Evolutionary conservation across 2,113 vertebrate species (phyloP), one percentile per base, ranked within the genome.

Genomic region (Clarias macrocephalus): DNA sequence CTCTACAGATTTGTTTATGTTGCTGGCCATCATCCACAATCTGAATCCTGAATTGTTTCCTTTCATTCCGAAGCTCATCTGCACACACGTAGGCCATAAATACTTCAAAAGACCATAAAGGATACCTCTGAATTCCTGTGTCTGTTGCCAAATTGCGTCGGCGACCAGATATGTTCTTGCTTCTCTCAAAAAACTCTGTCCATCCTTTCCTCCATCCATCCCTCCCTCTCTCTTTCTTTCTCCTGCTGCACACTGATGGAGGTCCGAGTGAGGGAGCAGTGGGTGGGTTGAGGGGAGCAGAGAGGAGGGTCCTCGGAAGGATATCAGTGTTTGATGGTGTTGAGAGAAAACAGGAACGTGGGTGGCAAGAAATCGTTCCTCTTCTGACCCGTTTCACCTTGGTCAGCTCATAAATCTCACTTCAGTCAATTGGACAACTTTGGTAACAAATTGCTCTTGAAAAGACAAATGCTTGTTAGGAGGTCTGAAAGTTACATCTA

Each of bases 241-340:
- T 85, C 65, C 86, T 37, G 56, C 70, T 33, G 28, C 30, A 63
- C 66, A 15, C n/a, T 52, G 83, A 68, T 86, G 86, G 86, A 88
- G 65, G 80, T 89, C 86, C 28, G 18, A 85, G 72, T 63, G 63
- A 83, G 82, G 79, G 80, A 86, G 84, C 82, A 70, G 91, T n/a
- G 80, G 85, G 76, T 85, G 88, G 88, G 82, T 77, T 33, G 79
- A 66, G 82, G 68, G 81, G 72, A 73, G 86, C 37, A 30, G 68
- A 28, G 82, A 85, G 90, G 89, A 82, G 88, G 86, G 54, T 84
- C 89, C 65, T 80, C 54, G 18, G 82, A 88, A 77, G 70, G 57
- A 73, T 84, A 60, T 52, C 68, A n/a, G 87, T 70, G 65, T 84
- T 85, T 88, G 83, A 86, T 75, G 87, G 72, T 66, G 82, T 60